These are phyloP conservation scores for Nilaparvata lugens DNA, from an alignment of 1,140 invertebrate species.

Conservation along the genomic window DNA sequence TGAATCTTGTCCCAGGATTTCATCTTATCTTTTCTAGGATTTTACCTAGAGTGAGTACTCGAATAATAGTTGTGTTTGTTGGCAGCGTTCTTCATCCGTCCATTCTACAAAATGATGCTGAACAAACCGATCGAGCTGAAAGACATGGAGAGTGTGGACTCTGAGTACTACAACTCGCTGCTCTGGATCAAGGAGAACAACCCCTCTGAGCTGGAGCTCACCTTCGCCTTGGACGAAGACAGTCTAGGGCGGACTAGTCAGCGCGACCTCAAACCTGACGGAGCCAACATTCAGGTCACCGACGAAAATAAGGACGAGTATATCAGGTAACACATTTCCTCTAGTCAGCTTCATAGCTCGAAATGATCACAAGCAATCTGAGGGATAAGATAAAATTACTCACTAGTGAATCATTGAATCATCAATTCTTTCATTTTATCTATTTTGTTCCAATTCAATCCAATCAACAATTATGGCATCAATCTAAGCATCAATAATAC, in stretches of 20 bases:
- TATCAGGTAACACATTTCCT: too few relatives aligned
- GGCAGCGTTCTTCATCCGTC: constrained; percentile 95
- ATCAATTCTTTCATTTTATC: too few relatives aligned
- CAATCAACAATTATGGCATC: too few relatives aligned
- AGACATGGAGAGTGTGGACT: constrained; percentile 98
- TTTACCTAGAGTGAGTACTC: too few relatives aligned
- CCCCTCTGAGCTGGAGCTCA: constrained; percentile 86
- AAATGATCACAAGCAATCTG: too few relatives aligned
- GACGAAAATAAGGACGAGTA: constrained; percentile 97
- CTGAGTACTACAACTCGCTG: constrained; percentile 96
- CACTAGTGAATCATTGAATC: too few relatives aligned
- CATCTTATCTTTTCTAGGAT: too few relatives aligned
- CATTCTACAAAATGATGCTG: constrained; percentile 99
- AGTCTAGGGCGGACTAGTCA: constrained; percentile 90
- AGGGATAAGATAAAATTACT: too few relatives aligned
- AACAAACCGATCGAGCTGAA: constrained; percentile 86
- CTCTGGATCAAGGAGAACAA: constrained; percentile 97
- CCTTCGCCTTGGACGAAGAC: constrained; percentile 94
- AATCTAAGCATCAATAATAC: too few relatives aligned
- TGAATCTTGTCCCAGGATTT: too few relatives aligned
- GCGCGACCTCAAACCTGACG: constrained; percentile 83
- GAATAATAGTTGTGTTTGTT: constrained; percentile 1
- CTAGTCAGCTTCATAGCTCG: too few relatives aligned
- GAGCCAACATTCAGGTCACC: constrained; percentile 82
- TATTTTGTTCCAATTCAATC: too few relatives aligned